Base-by-base conservation (phyloP, 2,797 vertebrate species). In the Scyliorhinus canicula region DNA sequence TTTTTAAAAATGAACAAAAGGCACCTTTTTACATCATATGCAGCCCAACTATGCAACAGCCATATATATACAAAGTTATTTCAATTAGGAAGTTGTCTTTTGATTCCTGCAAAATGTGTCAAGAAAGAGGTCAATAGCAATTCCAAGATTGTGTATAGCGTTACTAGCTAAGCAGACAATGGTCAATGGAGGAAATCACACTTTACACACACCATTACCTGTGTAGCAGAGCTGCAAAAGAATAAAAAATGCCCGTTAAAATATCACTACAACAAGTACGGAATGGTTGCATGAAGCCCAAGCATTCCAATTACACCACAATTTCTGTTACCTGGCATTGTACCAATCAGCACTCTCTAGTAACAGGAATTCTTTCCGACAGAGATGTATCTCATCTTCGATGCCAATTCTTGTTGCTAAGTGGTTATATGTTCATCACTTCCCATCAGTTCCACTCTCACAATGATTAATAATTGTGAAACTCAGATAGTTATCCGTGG, bases 121-220 rank as follows among this genome's bases (percentile, higher is more conserved):
- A 19, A 90, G 86, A 35, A 98, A 97, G 97, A 98, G 98, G 95
- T 96, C 97, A 97, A 97, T 97, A 98, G 97, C 97, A 98, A 97
- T 97, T 97, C 97, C 97, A 97, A 98, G 97, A 98, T 97, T 97
- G 98, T 97, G 98, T 96, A 97, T 96, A 98, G 98, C 98, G 98
- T 97, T 97, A 98, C 97, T 97, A 97, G 97, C 97, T 97, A 98
- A 97, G 97, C 97, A 97, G 96, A 96, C 96, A 97, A 96, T 95
- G 96, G 95, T 96, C 96, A 96, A 97, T 95, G 96, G 96, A 97
- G 96, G 97, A 97, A n/a, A n/a, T n/a, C 96, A 97, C 96, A 96
- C 96, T 69, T 90, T 96, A 95, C 96, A 96, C 96, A 95, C 97
- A 96, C 96, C 96, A 96, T 97, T 96, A 96, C 95, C 96, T 97